phyloP scores from a whole-genome alignment of 2,797 vertebrate species.

The Sebastes cheni region DNA sequence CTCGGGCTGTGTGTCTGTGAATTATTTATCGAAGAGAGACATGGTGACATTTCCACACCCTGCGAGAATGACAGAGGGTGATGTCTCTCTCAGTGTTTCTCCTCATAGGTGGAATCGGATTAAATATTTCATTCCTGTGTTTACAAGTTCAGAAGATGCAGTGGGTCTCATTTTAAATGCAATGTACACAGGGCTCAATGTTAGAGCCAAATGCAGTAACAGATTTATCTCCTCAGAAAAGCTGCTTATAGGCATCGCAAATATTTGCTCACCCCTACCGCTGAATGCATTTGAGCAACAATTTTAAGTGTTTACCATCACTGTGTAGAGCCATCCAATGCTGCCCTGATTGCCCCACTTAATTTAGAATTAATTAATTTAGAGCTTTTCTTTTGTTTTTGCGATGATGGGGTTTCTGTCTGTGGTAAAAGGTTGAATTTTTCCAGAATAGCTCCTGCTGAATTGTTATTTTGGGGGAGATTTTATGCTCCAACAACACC shows the following conservation, averaged over 20 bases:
- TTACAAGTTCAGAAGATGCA: constrained; percentile 15
- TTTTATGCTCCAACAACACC: background rate
- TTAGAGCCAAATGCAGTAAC: background rate
- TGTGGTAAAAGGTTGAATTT: background rate
- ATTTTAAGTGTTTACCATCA: background rate
- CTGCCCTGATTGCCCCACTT: background rate
- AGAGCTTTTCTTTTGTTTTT: constrained; percentile 3
- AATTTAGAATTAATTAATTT: background rate
- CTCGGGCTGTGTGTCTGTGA: constrained; percentile 68
- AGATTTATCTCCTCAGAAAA: constrained; percentile 13
- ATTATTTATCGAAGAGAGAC: constrained; percentile 75
- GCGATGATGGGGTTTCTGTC: background rate
- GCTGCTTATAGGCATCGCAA: constrained; percentile 3
- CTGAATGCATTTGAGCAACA: background rate
- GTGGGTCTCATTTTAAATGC: constrained; percentile 9
- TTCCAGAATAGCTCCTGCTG: background rate
- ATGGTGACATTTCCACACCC: constrained; percentile 62
- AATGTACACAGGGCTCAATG: background rate
- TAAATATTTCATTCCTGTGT: constrained; percentile 40
- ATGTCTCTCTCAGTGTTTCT: constrained; percentile 46
- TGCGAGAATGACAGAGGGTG: constrained; percentile 38
- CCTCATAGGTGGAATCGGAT: constrained; percentile 19
- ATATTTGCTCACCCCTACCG: constrained; percentile 3
- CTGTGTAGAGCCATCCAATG: background rate
- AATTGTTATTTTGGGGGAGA: background rate